Conservation (phyloP, 2,113 vertebrate genomes). For the Piaya cayana region DNA sequence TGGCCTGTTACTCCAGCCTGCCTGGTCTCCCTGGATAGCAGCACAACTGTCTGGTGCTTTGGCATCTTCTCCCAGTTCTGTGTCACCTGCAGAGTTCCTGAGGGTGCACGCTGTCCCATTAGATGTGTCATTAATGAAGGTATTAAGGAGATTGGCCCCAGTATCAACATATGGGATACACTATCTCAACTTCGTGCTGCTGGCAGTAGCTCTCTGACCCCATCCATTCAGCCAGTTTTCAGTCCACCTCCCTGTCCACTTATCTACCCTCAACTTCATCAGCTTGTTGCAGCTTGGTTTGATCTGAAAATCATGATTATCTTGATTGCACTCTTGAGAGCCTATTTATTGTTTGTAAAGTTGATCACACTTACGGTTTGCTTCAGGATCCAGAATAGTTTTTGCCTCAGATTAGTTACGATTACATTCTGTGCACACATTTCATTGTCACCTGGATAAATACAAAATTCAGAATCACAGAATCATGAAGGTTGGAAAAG, state of each 20-base stretch:
- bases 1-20: background rate
- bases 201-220: background rate
- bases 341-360: background rate
- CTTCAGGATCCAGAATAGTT: background rate
- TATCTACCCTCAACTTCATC: background rate
- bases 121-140: background rate
- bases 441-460: background rate
- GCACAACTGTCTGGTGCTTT: fast-evolving
- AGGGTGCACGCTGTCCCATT: too few relatives aligned
- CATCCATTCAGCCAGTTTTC: background rate
- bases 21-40: background rate
- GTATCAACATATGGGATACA: background rate
- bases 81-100: background rate
- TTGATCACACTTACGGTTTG: background rate
- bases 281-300: background rate
- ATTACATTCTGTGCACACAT: background rate
- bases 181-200: background rate
- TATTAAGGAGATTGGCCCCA: background rate
- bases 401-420: background rate
- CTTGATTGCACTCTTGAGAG: background rate
- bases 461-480: background rate
- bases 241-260: background rate
- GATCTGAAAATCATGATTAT: background rate
- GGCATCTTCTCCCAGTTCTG: background rate
- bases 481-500: too few relatives aligned